These are phyloP conservation scores for Papilio glaucus DNA, from an alignment of 1,140 invertebrate species.

Conservation along the genomic window DNA sequence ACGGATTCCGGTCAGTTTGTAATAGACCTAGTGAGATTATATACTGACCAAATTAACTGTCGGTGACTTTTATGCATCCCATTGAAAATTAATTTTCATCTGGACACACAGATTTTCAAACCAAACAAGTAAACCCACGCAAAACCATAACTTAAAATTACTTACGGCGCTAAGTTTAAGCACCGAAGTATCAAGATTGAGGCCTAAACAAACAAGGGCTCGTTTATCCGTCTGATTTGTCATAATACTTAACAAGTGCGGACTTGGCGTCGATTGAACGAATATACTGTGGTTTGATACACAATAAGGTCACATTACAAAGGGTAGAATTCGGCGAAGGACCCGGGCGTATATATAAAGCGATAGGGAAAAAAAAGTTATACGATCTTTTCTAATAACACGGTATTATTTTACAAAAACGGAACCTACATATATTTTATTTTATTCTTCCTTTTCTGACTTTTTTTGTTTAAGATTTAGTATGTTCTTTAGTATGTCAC, in stretches of 20 bases:
- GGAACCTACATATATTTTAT: not conserved
- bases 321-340: constrained; percentile 4
- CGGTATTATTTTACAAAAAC: constrained; percentile 8
- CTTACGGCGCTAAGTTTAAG: not conserved
- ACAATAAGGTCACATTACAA: constrained; percentile 10
- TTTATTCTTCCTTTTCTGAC: too few species aligned
- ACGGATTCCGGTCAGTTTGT: too few species aligned
- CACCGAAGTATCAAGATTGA: not conserved
- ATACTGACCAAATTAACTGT: too few species aligned
- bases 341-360: not conserved
- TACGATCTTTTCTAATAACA: not conserved
- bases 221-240: too few species aligned
- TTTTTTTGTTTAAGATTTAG: too few species aligned
- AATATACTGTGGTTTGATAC: constrained; percentile 25
- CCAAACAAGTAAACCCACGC: not conserved
- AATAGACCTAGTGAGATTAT: too few species aligned
- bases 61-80: too few species aligned
- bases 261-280: not conserved
- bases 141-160: constrained; percentile 10
- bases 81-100: too few species aligned
- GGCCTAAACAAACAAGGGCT: not conserved
- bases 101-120: not conserved
- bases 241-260: not conserved
- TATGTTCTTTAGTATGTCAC: too few species aligned
- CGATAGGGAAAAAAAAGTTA: not conserved